phyloP scores from a whole-genome alignment of 2,888 invertebrate species.

The Branchellion lobata region DNA sequence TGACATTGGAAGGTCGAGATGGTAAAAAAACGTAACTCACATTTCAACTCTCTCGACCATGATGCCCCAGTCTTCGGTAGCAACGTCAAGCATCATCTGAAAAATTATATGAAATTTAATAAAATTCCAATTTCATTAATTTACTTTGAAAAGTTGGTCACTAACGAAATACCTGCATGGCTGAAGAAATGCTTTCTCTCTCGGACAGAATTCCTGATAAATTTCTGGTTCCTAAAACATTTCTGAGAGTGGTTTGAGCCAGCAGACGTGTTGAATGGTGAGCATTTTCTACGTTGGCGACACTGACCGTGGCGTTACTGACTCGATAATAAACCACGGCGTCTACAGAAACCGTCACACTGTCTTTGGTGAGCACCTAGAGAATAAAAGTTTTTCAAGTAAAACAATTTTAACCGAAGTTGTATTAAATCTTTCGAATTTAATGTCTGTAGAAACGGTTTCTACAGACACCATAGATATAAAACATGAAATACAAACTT shows the following conservation, averaged over 20 bases:
- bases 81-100: conserved; percentile 46
- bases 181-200: conserved; percentile 86
- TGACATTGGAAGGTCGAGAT: too few relatives aligned
- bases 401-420: too few relatives aligned
- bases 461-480: too few relatives aligned
- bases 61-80: conserved; percentile 46
- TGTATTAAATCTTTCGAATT: too few relatives aligned
- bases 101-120: too few relatives aligned
- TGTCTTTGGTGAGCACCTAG: conserved; percentile 67
- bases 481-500: too few relatives aligned
- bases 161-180: conserved; percentile 76
- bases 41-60: conserved; percentile 45
- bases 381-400: background rate
- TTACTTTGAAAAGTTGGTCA: too few relatives aligned
- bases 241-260: conserved; percentile 67
- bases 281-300: conserved; percentile 95
- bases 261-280: conserved; percentile 87
- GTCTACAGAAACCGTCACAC: conserved; percentile 94
- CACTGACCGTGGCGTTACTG: conserved; percentile 92
- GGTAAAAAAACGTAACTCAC: conserved; percentile 32
- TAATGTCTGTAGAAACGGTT: too few relatives aligned
- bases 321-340: conserved; percentile 72
- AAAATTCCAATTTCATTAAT: too few relatives aligned
- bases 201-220: conserved; percentile 94
- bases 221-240: conserved; percentile 93